phyloP scores from a whole-genome alignment of 1,140 invertebrate species.

The Trachelipus rathkii region DNA sequence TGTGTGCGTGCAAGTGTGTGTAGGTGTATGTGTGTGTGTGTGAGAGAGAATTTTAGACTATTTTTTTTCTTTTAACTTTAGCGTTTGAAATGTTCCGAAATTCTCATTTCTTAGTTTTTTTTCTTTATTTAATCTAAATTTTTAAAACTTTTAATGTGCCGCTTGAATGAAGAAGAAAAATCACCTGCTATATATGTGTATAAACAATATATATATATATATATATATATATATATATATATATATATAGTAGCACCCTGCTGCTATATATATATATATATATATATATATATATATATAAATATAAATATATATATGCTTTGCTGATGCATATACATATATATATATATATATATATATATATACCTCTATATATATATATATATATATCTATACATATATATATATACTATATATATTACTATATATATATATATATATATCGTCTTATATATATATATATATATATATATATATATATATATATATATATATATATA shows the following conservation, averaged over 20 bases:
- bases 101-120: neutral
- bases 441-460: no score
- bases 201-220: constrained; percentile 11
- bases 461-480: no score
- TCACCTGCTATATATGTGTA: constrained; percentile 2
- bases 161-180: neutral
- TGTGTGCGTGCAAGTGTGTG: no score
- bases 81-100: neutral
- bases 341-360: no score
- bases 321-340: no score
- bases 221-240: constrained; percentile 15
- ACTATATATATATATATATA: no score
- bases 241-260: constrained; percentile 9
- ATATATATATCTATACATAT: no score
- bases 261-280: constrained; percentile 15
- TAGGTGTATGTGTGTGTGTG: neutral
- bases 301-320: no score
- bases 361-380: no score
- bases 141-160: neutral
- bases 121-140: neutral
- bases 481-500: no score
- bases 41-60: no score
- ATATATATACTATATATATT: no score
- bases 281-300: constrained; percentile 2
- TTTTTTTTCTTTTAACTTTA: neutral